These are phyloP conservation scores for Hozukius guyotensis DNA, from an alignment of 2,797 vertebrate genomes.

Conservation along the genomic window DNA sequence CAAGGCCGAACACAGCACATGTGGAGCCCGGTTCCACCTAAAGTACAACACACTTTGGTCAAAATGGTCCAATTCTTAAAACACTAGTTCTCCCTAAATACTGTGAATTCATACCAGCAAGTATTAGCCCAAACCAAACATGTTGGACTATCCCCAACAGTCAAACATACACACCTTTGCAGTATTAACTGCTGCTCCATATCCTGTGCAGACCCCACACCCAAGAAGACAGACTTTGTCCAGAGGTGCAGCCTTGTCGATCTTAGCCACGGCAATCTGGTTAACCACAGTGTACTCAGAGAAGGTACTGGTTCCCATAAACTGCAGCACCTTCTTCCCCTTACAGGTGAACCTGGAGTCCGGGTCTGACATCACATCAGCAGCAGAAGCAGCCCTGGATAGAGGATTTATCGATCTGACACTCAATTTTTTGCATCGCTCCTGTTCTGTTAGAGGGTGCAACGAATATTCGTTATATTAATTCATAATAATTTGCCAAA, in stretches of 20 bases:
- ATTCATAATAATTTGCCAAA: background rate
- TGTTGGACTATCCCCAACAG: background rate
- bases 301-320: slow-evolving; percentile 95
- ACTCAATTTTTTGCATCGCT: background rate
- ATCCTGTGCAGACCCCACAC: slow-evolving; percentile 93
- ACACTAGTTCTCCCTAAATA: background rate
- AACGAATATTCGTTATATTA: background rate
- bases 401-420: background rate
- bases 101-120: background rate
- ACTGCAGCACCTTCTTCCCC: slow-evolving; percentile 90
- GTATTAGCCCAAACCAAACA: background rate
- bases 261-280: slow-evolving; percentile 90
- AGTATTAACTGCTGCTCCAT: slow-evolving; percentile 92
- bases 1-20: slow-evolving; percentile 93
- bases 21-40: slow-evolving; percentile 93
- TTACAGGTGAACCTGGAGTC: slow-evolving; percentile 90
- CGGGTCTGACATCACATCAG: slow-evolving; percentile 81
- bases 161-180: slow-evolving; percentile 63
- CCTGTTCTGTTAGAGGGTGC: background rate
- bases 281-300: slow-evolving; percentile 93
- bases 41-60: background rate
- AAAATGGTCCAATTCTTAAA: background rate
- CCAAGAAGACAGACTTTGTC: slow-evolving; percentile 95
- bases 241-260: slow-evolving; percentile 89
- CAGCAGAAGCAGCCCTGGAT: slow-evolving; percentile 58